phyloP scores from a whole-genome alignment of 2,888 invertebrate species.

The Melinopterus prodromus region DNA sequence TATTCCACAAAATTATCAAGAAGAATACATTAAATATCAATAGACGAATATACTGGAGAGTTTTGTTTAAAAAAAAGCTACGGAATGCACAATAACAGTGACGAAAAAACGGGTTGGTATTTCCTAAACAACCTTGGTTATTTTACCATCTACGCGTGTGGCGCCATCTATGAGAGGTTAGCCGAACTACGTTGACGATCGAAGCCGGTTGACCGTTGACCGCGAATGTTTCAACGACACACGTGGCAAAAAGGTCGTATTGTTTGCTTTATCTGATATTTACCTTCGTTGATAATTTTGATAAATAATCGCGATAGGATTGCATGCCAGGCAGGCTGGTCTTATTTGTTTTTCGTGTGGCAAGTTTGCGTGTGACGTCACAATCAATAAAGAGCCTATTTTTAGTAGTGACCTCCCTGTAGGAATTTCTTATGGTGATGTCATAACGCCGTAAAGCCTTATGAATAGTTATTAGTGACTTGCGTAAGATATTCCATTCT shows the following conservation, averaged over 20 bases:
- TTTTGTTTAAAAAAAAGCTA: too few species aligned
- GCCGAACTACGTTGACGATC: neutral
- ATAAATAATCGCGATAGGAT: neutral
- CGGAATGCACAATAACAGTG: too few species aligned
- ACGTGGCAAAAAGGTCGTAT: neutral
- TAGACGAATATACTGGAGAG: too few species aligned
- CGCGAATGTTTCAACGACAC: neutral
- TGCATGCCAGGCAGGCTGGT: neutral
- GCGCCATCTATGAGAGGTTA: neutral
- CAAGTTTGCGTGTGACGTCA: neutral
- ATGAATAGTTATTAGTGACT: neutral
- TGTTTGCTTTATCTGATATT: neutral
- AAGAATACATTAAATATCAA: too few species aligned
- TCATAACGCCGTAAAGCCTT: neutral
- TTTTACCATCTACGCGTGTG: neutral
- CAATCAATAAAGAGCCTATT: neutral
- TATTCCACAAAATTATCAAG: too few species aligned
- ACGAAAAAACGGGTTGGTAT: too few species aligned
- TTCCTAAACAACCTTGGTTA: neutral
- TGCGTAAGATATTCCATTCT: neutral
- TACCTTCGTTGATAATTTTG: neutral
- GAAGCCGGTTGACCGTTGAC: neutral
- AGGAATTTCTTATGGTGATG: neutral
- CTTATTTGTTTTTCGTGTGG: neutral
- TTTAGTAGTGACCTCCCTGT: neutral